Percentiles rank a stretch among this genome's conserved stretches.
Evolutionary conservation across 2,113 vertebrate species (phyloP).

Genomic region (Dasyprocta punctata): DNA sequence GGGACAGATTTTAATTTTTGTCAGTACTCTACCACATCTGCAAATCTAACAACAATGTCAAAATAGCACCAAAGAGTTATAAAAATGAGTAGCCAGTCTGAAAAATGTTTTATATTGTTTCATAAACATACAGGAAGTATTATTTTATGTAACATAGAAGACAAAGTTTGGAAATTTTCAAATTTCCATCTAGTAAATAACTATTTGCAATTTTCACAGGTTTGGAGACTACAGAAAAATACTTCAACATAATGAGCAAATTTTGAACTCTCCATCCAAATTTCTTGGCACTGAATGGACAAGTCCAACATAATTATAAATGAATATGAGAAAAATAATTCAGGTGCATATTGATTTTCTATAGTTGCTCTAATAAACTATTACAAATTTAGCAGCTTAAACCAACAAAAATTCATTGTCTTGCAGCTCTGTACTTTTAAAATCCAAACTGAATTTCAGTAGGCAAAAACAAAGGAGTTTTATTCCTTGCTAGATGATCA

Average conservation of each 20-base stretch:
- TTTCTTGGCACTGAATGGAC: background rate
- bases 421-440: background rate
- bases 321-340: background rate
- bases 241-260: background rate
- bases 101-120: background rate
- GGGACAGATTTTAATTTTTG: background rate
- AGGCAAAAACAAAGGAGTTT: background rate
- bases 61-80: background rate
- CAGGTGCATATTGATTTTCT: background rate
- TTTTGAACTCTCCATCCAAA: background rate
- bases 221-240: background rate
- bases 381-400: background rate
- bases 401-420: background rate
- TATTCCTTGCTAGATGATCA: background rate
- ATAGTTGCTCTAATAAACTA: background rate
- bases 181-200: background rate
- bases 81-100: background rate
- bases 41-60: background rate
- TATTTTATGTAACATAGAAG: background rate
- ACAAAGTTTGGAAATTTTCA: background rate
- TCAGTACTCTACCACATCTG: background rate
- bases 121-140: background rate
- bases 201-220: background rate
- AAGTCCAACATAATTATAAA: background rate
- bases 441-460: background rate